Evolutionary conservation across 2,888 invertebrate genomes (phyloP).

Genomic region (Stegophylla sp.): DNA sequence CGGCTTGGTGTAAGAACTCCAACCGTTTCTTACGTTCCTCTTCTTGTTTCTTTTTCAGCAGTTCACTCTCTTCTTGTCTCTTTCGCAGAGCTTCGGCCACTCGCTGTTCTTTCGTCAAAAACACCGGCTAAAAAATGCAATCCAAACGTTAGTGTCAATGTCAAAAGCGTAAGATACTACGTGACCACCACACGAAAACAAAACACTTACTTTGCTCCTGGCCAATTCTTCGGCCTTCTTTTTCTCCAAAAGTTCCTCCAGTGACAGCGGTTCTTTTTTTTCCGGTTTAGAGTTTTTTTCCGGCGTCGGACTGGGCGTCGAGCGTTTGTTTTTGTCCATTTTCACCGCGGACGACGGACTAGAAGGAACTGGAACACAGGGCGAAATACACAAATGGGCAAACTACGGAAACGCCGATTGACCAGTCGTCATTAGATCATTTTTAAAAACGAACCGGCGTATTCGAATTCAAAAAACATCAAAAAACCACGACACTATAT

Average conservation of each 20-base stretch:
- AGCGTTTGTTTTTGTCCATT: constrained; percentile 37
- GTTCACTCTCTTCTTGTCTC: constrained; percentile 87
- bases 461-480: too few species aligned
- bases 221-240: constrained; percentile 96
- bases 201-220: constrained; percentile 75
- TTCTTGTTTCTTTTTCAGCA: constrained; percentile 75
- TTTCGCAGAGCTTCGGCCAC: constrained; percentile 86
- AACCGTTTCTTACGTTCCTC: constrained; percentile 73
- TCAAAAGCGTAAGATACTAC: too few species aligned
- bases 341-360: background rate
- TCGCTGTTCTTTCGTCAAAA: constrained; percentile 94
- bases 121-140: constrained; percentile 76
- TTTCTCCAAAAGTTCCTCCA: constrained; percentile 93
- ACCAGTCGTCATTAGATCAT: too few species aligned
- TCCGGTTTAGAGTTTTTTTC: constrained; percentile 64
- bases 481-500: too few species aligned
- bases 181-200: background rate
- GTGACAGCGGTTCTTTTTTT: constrained; percentile 86
- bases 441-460: too few species aligned
- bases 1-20: constrained; percentile 65
- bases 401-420: too few species aligned
- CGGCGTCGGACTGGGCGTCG: constrained; percentile 4
- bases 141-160: background rate
- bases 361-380: too few species aligned
- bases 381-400: too few species aligned